Base-by-base conservation (phyloP, 2,113 vertebrate genomes). In the Cochlearius cochlearius region DNA sequence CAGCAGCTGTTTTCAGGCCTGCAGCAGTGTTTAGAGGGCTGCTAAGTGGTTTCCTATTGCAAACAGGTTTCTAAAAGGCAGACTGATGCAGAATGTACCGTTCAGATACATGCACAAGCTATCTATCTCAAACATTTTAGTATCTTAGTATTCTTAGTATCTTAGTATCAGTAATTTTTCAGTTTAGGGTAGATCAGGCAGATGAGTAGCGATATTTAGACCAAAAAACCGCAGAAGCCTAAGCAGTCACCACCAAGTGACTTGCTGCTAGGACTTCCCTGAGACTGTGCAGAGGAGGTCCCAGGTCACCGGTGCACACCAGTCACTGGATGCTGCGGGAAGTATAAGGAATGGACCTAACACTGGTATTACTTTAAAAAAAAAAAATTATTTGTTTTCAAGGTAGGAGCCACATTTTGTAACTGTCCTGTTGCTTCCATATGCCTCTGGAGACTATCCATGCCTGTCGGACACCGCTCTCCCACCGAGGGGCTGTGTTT, bases 271-370 rank as follows among this genome's bases (percentile, higher is more conserved):
- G 30, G 25, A 34, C 36, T 88, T 68, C 58, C 34, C 20, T 39
- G 45, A 49, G 63, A 60, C 30, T 50, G 5, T 21, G 22, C 27
- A n/a, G 60, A 80, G 43, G 23, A 11, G 14, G 15, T 84, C 21
- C 11, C 11, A 8, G 13, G 19, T 30, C 0, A 0, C 7, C 55
- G 68, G 29, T 45, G 39, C 7, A 5, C 9, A 10, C 13, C 0
- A 2, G 20, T 7, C 11, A 11, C 19, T 34, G 15, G 22, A 27
- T 30, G 5, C 13, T 18, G 15, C 0, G 0, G 25, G 32, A 67
- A 59, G 25, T 49, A 38, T 12, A 79, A 59, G 4, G 16, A 71
- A 63, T 21, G 16, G 4, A 12, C 36, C 12, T 45, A 81, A 55
- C 13, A 26, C 5, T 9, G 41, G 38, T 25, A 58, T 16, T 36